Percentiles rank a stretch among this genome's conserved stretches.
These are phyloP conservation scores for Meles meles DNA, from an alignment of 2,113 vertebrate species.

Conservation along the genomic window DNA sequence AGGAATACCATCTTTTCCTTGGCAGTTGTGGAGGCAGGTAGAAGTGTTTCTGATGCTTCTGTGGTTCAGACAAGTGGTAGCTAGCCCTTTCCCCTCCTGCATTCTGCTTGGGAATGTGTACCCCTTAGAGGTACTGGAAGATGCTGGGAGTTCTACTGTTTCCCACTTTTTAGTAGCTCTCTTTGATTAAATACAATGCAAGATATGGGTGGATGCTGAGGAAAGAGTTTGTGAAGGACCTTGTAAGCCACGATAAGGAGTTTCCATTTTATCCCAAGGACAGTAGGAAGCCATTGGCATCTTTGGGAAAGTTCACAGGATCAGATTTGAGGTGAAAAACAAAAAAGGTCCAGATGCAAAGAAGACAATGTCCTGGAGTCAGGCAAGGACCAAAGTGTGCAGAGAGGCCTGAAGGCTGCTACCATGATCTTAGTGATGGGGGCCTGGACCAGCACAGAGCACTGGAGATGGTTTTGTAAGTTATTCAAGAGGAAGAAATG, in stretches of 20 bases:
- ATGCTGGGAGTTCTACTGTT: not conserved
- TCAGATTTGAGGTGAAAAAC: not conserved
- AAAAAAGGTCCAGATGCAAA: not conserved
- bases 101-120: rapidly evolving
- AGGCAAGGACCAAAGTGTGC: not conserved
- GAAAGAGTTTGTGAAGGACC: not conserved
- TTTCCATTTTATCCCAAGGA: not conserved
- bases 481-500: not conserved
- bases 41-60: not conserved
- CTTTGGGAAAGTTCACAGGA: not conserved
- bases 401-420: not conserved
- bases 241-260: not conserved
- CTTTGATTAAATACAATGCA: not conserved
- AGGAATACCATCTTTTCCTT: not conserved
- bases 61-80: not conserved
- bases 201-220: not conserved
- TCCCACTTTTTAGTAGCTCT: not conserved
- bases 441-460: not conserved
- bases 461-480: not conserved
- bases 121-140: not conserved
- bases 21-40: rapidly evolving
- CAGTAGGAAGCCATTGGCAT: not conserved
- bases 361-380: not conserved
- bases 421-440: no score
- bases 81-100: not conserved